Conservation (phyloP, 2,113 vertebrate genomes). For the Colinus virginianus region DNA sequence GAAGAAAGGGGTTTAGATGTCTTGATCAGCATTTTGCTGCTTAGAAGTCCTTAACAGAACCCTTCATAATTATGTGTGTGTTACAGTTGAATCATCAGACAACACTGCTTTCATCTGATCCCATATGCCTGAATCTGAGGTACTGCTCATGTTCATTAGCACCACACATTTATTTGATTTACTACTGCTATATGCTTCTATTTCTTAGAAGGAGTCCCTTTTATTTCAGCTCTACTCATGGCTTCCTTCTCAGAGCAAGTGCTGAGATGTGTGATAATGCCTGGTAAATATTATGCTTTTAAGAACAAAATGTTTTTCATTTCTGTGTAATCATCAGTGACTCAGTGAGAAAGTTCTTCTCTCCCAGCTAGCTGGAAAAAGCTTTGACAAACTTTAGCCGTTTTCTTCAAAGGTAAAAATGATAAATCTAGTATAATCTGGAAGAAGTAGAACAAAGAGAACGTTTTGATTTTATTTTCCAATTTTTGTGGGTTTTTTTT, state of each 20-base stretch:
- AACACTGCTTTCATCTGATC: background rate
- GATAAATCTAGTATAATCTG: background rate
- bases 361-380: background rate
- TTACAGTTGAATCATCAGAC: background rate
- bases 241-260: conserved; percentile 87
- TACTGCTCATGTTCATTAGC: background rate
- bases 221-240: conserved; percentile 80
- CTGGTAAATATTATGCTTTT: conserved; percentile 69
- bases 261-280: conserved; percentile 88
- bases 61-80: background rate
- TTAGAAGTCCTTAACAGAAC: background rate
- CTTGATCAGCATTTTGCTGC: background rate
- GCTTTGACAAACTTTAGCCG: background rate
- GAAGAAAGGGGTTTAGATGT: background rate
- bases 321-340: background rate
- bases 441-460: background rate
- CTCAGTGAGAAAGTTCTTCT: background rate
- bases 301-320: background rate
- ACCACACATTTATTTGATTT: background rate
- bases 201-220: background rate
- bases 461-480: rapidly evolving
- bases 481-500: background rate
- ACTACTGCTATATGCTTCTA: background rate
- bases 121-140: background rate
- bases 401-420: background rate